Evolutionary conservation across 2,888 invertebrate genomes (phyloP).

Genomic region (Odontomyia ornata): DNA sequence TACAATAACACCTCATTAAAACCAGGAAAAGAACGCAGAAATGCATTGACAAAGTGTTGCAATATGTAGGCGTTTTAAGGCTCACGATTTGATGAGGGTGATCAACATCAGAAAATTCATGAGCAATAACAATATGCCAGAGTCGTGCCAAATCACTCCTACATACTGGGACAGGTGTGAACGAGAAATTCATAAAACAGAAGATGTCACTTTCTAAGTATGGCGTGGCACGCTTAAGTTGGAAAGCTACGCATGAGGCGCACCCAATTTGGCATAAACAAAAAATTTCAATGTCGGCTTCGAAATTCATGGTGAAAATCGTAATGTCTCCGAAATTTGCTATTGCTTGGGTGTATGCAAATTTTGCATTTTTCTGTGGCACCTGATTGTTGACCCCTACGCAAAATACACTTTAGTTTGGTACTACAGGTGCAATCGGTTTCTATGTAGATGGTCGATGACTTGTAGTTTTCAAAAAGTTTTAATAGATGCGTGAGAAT

Average conservation of each 20-base stretch:
- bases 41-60: too few species aligned
- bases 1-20: too few species aligned
- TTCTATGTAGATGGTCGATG: background rate
- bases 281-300: background rate
- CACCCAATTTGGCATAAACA: background rate
- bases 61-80: too few species aligned
- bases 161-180: background rate
- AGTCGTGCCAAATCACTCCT: constrained; percentile 19
- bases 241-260: background rate
- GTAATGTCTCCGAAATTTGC: background rate
- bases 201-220: background rate
- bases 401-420: background rate
- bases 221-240: background rate
- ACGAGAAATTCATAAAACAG: background rate
- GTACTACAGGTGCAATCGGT: background rate
- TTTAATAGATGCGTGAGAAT: too few species aligned
- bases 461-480: too few species aligned
- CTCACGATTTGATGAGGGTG: background rate
- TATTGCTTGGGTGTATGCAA: background rate
- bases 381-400: background rate
- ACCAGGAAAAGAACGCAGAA: too few species aligned
- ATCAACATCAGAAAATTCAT: background rate
- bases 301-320: constrained; percentile 8
- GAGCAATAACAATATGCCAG: background rate
- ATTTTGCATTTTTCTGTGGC: background rate